Percentiles rank a stretch among this genome's conserved stretches.
Conservation (phyloP, 2,113 vertebrate genomes). For the Ophthalmolycus amberensis region DNA sequence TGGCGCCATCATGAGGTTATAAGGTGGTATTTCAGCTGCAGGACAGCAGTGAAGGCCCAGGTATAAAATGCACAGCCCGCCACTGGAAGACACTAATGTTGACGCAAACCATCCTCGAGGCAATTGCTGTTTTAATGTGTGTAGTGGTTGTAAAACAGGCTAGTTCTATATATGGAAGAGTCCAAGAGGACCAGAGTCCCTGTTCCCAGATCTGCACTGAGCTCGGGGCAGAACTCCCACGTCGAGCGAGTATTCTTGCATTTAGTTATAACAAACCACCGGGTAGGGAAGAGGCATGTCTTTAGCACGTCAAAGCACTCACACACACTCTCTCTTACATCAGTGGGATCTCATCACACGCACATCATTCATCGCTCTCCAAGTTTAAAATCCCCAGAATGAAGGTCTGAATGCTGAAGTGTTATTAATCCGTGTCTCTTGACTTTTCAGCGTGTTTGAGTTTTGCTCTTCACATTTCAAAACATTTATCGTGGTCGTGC, state of each 20-base stretch:
- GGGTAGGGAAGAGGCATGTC: conserved; percentile 20
- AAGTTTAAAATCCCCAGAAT: conserved; percentile 34
- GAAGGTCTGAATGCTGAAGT: conserved; percentile 14
- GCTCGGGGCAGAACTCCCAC: conserved; percentile 33
- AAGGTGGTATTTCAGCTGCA: no score
- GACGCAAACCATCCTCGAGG: conserved; percentile 27
- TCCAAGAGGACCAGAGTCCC: conserved; percentile 23
- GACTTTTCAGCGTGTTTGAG: neutral
- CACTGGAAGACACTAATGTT: conserved; percentile 4
- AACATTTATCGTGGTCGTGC: conserved; percentile 13
- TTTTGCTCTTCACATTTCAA: conserved; percentile 8
- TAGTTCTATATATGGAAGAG: conserved; percentile 61
- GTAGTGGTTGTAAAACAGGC: conserved; percentile 20
- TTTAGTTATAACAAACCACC: conserved; percentile 37
- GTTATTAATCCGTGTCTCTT: conserved; percentile 19
- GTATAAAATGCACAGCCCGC: no score
- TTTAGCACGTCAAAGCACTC: conserved; percentile 23
- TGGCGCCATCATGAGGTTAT: no score
- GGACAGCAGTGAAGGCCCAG: no score
- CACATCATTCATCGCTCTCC: conserved; percentile 6
- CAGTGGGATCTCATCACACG: conserved; percentile 7
- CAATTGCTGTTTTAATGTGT: conserved; percentile 35
- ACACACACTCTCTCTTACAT: conserved; percentile 13
- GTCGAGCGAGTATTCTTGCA: neutral
- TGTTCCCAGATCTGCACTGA: conserved; percentile 37